Evolutionary conservation across 35 echinoderm and acorn worm genomes (phyloP).

Genomic region (Chiridota heheva): DNA sequence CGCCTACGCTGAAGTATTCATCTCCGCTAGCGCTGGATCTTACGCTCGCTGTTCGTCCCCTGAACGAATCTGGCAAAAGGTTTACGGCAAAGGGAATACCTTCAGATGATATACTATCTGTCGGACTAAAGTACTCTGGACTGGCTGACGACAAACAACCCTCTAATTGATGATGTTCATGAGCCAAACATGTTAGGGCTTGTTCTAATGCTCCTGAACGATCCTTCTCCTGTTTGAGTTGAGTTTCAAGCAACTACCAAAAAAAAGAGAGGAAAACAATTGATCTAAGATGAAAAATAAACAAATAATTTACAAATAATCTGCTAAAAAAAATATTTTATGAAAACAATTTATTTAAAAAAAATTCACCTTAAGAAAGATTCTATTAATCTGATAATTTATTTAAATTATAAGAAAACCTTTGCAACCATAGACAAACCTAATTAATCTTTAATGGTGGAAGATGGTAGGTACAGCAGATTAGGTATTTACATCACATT

Average conservation of each 20-base stretch:
- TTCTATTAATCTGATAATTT: no score
- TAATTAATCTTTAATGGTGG: no score
- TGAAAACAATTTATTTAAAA: no score
- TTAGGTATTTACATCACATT: no score
- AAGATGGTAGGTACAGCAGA: no score
- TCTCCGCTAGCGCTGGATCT: constrained; percentile 19
- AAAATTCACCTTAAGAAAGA: no score
- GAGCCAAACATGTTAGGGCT: constrained; percentile 41
- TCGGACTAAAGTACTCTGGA: constrained; percentile 34
- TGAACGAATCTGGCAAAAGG: not conserved
- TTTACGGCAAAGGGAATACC: not conserved
- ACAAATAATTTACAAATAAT: no score
- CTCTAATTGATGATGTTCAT: constrained; percentile 57
- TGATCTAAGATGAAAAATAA: no score
- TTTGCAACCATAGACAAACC: no score
- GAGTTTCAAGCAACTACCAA: constrained; percentile 44
- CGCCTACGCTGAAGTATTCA: constrained; percentile 40
- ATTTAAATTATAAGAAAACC: no score
- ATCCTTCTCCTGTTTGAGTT: constrained; percentile 53
- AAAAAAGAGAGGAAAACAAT: not conserved
- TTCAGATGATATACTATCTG: constrained; percentile 38
- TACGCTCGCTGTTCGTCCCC: constrained; percentile 24
- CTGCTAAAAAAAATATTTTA: no score
- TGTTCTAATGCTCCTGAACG: constrained; percentile 43
- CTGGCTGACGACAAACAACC: constrained; percentile 24